These are phyloP conservation scores for Calidris pygmaea DNA, from an alignment of 2,113 vertebrate species.

Conservation along the genomic window DNA sequence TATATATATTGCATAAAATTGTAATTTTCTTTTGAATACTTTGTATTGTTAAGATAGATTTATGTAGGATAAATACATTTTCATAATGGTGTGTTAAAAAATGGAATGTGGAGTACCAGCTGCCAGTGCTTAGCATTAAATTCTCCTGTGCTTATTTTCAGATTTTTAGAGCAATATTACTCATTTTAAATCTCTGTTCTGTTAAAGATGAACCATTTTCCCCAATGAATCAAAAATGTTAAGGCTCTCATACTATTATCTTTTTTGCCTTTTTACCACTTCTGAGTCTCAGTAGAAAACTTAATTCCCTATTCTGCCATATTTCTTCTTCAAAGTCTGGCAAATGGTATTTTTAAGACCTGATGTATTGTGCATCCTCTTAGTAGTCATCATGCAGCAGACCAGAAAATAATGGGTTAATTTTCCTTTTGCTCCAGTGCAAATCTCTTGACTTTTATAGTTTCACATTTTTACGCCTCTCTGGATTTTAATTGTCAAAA, in stretches of 20 bases:
- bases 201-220: neutral
- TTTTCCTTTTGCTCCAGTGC: neutral
- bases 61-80: neutral
- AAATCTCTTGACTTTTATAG: neutral
- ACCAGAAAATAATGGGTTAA: neutral
- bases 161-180: neutral
- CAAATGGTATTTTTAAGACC: neutral
- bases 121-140: neutral
- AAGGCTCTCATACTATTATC: neutral
- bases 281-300: neutral
- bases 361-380: neutral
- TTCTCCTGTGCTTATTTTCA: conserved; percentile 28
- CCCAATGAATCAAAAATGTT: neutral
- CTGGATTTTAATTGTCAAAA: neutral
- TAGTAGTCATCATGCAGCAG: neutral
- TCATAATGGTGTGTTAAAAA: neutral
- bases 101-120: neutral
- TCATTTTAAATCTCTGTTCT: conserved; percentile 4
- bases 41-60: neutral
- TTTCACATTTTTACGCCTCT: neutral
- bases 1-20: neutral
- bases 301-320: neutral
- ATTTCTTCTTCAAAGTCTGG: neutral
- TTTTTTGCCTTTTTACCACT: neutral
- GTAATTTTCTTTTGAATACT: neutral